Evolutionary conservation across 2,113 vertebrate genomes (phyloP).

Genomic region (Lycaon pictus): DNA sequence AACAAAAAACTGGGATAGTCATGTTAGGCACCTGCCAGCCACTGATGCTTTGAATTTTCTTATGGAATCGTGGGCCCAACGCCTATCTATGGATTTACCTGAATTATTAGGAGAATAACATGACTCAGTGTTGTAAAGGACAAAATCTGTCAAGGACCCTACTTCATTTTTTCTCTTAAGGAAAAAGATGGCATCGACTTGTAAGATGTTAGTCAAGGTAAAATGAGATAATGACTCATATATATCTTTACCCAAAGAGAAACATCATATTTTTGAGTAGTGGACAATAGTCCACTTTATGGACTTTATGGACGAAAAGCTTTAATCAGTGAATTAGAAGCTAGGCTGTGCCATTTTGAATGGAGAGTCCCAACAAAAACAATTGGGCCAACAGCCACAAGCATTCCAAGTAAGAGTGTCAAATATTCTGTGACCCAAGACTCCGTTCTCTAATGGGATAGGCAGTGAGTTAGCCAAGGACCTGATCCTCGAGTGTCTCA

Average conservation of each 20-base stretch:
- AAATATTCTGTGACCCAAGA: not conserved
- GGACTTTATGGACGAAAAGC: not conserved
- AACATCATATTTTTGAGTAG: not conserved
- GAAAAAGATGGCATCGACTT: not conserved
- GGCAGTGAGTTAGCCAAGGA: not conserved
- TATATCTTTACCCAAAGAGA: not conserved
- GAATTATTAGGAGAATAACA: not conserved
- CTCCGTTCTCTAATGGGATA: not conserved
- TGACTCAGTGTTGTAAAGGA: not conserved
- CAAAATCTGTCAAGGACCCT: not conserved
- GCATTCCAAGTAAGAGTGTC: not conserved
- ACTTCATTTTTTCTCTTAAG: not conserved
- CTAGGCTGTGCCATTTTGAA: not conserved
- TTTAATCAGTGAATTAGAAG: not conserved
- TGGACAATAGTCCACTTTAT: not conserved
- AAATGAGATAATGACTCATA: not conserved
- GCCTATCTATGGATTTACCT: not conserved
- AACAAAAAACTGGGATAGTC: not conserved
- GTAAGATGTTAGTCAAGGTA: not conserved
- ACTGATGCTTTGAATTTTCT: not conserved
- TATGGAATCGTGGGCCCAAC: rapidly evolving
- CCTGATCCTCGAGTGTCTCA: not conserved
- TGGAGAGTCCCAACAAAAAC: not conserved
- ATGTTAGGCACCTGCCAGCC: not conserved
- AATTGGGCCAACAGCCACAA: not conserved